Evolutionary conservation across 2,888 invertebrate genomes (phyloP).

Genomic region (Xestia xanthographa): DNA sequence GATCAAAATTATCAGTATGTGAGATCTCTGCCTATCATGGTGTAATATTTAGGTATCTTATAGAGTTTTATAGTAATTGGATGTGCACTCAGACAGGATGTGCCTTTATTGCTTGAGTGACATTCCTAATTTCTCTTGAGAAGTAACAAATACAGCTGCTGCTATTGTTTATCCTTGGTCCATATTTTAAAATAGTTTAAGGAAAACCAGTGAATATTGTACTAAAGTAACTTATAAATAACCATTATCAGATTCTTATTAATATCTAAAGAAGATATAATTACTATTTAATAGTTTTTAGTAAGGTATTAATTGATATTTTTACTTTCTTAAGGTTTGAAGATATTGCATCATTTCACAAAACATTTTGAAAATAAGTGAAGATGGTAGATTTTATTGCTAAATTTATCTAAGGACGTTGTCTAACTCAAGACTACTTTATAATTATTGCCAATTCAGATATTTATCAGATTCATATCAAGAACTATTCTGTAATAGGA

Average conservation of each 20-base stretch:
- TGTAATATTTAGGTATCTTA: constrained; percentile 3
- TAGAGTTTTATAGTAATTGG: constrained; percentile 30
- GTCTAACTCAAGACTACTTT: neutral
- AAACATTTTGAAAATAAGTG: neutral
- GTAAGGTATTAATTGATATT: neutral
- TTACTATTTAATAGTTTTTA: neutral
- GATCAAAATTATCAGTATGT: constrained; percentile 12
- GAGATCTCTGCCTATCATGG: constrained; percentile 2
- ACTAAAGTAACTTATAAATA: neutral
- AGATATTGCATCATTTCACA: constrained; percentile 61
- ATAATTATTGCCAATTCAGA: neutral
- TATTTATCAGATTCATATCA: constrained; percentile 4
- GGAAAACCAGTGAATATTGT: constrained; percentile 19
- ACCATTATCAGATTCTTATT: neutral
- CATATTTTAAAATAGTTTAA: neutral
- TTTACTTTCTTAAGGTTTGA: constrained; percentile 37
- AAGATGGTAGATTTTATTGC: neutral
- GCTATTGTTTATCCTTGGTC: constrained; percentile 7
- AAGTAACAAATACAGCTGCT: constrained; percentile 18
- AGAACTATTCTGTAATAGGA: constrained; percentile 6
- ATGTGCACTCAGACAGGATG: constrained; percentile 54
- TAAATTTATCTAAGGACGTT: neutral
- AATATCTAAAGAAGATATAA: neutral
- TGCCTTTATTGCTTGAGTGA: constrained; percentile 44
- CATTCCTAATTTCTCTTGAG: constrained; percentile 38